phyloP scores from a whole-genome alignment of 2,888 invertebrate genomes.

The Napeogenes sylphis region DNA sequence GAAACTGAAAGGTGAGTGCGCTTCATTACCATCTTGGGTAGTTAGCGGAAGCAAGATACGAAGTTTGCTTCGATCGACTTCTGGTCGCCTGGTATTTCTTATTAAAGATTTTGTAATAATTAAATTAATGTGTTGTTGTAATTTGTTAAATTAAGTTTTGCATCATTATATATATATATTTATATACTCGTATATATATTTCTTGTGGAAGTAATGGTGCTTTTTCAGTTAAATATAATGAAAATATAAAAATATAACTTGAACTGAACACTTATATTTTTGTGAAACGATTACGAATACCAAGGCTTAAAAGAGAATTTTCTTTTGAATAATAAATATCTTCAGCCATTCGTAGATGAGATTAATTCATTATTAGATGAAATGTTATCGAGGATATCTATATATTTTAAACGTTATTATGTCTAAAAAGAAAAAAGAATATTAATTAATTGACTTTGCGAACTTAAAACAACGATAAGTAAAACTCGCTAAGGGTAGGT shows the following conservation, averaged over 20 bases:
- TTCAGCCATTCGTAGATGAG: too few relatives aligned
- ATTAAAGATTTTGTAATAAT: constrained; percentile 60
- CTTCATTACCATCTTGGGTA: constrained; percentile 74
- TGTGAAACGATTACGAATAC: too few relatives aligned
- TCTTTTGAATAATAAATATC: too few relatives aligned
- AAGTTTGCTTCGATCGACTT: constrained; percentile 64
- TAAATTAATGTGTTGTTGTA: constrained; percentile 29
- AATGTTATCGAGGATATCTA: too few relatives aligned
- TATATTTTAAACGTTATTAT: not conserved
- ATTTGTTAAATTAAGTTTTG: constrained; percentile 14
- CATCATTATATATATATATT: too few relatives aligned
- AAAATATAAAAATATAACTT: too few relatives aligned
- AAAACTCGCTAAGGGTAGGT: constrained; percentile 37
- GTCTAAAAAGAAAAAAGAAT: constrained; percentile 3
- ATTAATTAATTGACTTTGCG: constrained; percentile 12
- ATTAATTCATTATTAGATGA: too few relatives aligned
- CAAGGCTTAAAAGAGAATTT: too few relatives aligned
- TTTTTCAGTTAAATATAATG: too few relatives aligned
- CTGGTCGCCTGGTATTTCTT: constrained; percentile 61
- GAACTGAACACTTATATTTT: too few relatives aligned
- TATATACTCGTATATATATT: too few relatives aligned
- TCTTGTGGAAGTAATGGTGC: too few relatives aligned
- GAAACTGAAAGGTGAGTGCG: constrained; percentile 60
- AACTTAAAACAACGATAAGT: constrained; percentile 26
- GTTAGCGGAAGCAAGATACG: constrained; percentile 67